Evolutionary conservation across 2,888 invertebrate species (phyloP), one percentile per base, ranked within the genome.

Genomic region (Orthosia gracilis): DNA sequence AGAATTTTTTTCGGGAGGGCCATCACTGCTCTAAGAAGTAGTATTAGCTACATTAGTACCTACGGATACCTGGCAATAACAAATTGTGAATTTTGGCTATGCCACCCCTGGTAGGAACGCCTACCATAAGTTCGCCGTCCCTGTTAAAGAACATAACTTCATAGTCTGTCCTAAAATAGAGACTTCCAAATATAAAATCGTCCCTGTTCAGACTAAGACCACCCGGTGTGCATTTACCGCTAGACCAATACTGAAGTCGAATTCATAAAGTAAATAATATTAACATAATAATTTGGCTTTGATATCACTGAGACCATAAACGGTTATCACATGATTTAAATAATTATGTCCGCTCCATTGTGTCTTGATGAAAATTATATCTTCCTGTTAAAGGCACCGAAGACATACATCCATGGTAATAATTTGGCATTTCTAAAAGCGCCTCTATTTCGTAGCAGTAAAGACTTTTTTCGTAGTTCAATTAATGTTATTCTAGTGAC

Each of bases 241-340:
- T 13, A 58, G 18, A 31, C 49, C 13, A 21, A 23, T 21, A 49
- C 21, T 49, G 15, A 7, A 9, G 18, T 18, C 52, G 40, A 78
- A 80, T 80, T 26, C 26, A n/a, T 12, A 31, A 71, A 47, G 2
- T 21, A 57, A 57, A 73, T 31, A 72, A 40, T 18, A 62, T 78
- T 58, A 15, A 11, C 40, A 73, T 73, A 52, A 18, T 21, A 2
- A 52, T 63, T 73, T 54, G 49, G 58, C 40, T 21, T 45, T n/a
- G 26, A 64, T 15, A 54, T 64, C 13, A 23, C 23, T 52, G 45
- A 47, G 47, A 12, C 52, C 76, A 58, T 49, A 76, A 52, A 26
- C 58, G 73, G 80, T 11, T 52, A 2, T 7, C 47, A 63, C 40
- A 76, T 73, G n/a, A 62, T 79, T 63, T 63, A 63, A 78, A 73